phyloP scores from a whole-genome alignment of 2,797 vertebrate species.

The Lagorchestes hirsutus region DNA sequence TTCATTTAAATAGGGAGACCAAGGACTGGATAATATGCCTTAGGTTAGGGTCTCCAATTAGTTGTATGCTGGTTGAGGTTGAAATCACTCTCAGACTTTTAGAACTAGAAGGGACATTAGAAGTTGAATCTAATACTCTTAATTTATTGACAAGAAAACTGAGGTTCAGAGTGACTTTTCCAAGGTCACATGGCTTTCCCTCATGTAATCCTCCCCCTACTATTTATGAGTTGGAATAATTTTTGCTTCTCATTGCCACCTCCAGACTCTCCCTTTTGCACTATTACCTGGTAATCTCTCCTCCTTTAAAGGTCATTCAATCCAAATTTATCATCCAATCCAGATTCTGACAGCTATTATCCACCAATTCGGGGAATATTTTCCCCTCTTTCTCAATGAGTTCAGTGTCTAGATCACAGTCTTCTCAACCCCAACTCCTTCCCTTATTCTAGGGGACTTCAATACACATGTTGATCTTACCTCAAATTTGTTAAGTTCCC shows the following conservation, averaged over 20 bases:
- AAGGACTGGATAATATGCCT: neutral
- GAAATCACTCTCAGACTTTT: neutral
- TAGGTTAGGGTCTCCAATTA: neutral
- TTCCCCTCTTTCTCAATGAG: neutral
- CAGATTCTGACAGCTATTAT: neutral
- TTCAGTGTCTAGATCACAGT: neutral
- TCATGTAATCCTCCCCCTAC: neutral
- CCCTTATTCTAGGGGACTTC: neutral
- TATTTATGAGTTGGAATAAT: neutral
- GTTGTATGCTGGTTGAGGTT: neutral
- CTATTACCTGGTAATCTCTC: neutral
- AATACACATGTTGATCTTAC: neutral
- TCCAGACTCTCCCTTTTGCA: neutral
- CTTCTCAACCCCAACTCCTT: neutral
- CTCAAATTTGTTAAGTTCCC: neutral
- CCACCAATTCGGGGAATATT: neutral
- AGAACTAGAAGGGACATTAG: neutral
- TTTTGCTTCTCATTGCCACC: neutral
- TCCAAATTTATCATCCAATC: neutral
- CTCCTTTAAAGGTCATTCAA: neutral
- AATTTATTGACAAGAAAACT: too few relatives aligned
- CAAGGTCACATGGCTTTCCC: neutral
- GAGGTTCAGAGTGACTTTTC: too few relatives aligned
- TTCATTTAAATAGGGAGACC: neutral
- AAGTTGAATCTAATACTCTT: too few relatives aligned